phyloP scores from a whole-genome alignment of 1,140 invertebrate species.

The Adoxophyes honmai region DNA sequence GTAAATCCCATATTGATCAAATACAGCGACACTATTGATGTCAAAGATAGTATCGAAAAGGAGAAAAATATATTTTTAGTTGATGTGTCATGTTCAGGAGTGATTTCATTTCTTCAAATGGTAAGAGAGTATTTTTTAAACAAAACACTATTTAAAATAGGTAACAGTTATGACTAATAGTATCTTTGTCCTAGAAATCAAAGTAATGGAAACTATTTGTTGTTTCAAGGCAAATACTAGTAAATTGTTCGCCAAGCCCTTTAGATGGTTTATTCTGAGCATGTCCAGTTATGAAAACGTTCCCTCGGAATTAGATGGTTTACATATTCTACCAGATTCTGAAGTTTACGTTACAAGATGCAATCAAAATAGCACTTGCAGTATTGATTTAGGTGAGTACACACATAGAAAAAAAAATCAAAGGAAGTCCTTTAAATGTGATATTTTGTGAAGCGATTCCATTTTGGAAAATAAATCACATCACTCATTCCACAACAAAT shows the following conservation, averaged over 20 bases:
- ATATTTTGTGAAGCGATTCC: too few species aligned
- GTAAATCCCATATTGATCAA: neutral
- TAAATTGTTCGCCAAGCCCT: neutral
- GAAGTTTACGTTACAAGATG: constrained; percentile 36
- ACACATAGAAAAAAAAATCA: neutral
- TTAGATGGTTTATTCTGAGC: neutral
- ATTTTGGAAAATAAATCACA: too few species aligned
- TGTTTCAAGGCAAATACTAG: neutral
- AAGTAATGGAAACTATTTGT: too few species aligned
- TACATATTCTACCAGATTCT: constrained; percentile 38
- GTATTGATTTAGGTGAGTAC: constrained; percentile 32
- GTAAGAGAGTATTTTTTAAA: neutral
- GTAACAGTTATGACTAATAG: too few species aligned
- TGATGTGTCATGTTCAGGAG: neutral
- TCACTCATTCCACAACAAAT: too few species aligned
- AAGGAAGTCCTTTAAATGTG: too few species aligned
- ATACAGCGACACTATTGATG: neutral
- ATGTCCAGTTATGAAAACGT: neutral
- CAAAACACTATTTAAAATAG: too few species aligned
- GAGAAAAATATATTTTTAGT: neutral
- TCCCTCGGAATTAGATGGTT: constrained; percentile 20
- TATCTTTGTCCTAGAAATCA: too few species aligned
- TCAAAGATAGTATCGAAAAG: neutral
- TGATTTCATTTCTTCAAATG: neutral
- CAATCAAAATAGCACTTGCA: constrained; percentile 18